Evolutionary conservation across 2,113 vertebrate genomes (phyloP), one percentile per base, ranked within the genome.

Genomic region (Planiliza haematocheilus): DNA sequence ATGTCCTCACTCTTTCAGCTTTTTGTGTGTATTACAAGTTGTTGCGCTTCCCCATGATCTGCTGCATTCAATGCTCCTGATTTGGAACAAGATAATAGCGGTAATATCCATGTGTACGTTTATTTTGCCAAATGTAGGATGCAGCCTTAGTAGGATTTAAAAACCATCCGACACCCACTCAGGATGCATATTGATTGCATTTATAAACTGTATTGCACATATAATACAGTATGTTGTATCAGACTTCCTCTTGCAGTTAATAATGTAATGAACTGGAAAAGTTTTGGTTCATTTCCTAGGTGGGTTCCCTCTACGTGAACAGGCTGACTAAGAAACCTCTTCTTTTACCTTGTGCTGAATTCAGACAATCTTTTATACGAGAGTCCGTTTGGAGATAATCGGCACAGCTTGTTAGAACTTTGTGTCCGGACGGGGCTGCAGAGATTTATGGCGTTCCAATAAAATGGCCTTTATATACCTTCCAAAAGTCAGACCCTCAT

Each of bases 361-460:
- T 39, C 16, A 74, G 76, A 49, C 70, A 78, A 88, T 59, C 43
- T 41, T 74, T 62, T 64, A 57, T 41, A 71, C 18, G 43, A 61
- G 61, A 24, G 14, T 10, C 46, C 24, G 70, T 77, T 70, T 59
- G 36, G 61, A 63, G 48, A 63, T 82, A 78, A 79, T 74, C 76
- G 59, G 36, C 43, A 60, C 48, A 61, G 61, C 77, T 84, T 63
- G 56, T 86, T 81, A 85, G 65, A 71, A 59, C 60, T 49, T 70
- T 18, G 57, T 67, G 77, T 88, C 77, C 74, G 70, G 62, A 53
- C 49, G 48, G 52, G 61, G 37, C 34, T 48, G 56, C 58, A 74
- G 74, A 89, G 78, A 91, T 89, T 89, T 79, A 90, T 85, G 68
- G 18, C 65, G 65, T 63, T 59, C 70, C 49, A 79, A 74, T 87